Evolutionary conservation across 2,888 invertebrate species (phyloP), one percentile per base, ranked within the genome.

Genomic region (Portevinia maculata): DNA sequence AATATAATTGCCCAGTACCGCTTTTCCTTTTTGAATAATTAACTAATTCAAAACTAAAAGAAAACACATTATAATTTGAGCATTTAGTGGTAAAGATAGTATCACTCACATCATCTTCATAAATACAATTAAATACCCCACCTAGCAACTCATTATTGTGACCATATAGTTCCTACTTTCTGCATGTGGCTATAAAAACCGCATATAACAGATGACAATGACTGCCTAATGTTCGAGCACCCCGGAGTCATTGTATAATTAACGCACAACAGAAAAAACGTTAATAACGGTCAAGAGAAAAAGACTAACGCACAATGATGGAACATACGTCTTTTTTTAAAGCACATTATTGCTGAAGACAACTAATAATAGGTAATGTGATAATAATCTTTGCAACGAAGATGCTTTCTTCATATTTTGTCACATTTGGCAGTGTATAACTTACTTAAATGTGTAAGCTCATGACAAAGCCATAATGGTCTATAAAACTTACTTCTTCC

Each of bases 261-360:
- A 64, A 64, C 37, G 62, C 37, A 64, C 37, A 50, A 64, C 44
- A 44, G 28, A 57, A 30, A 24, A 34, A 53, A 53, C 53, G 24
- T 6, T 19, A 53, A 59, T 48, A 9, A 46, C 32, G 32, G 62
- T 50, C 48, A 62, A 37, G 48, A 64, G 21, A 34, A 46, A 34
- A 34, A 46, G 24, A 34, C 37, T 28, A 64, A n/a, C 17, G 55
- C 21, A 19, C 9, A 32, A 28, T 21, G 11, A 21, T 41, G 39
- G 28, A 15, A 17, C 19, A 28, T 34, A 24, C 3, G 24, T 11
- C 11, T 41, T n/a, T 15, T 9, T 8, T 11, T 28, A 37, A 52
- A 1, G 15, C 32, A 52, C 39, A 3, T 0, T 15, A 37, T 24
- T 41, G 5, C 2, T 32, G 57, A 6, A 1, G 15, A 32, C 41